These are phyloP conservation scores for Nomada flava DNA, from an alignment of 2,888 invertebrate species.

Conservation along the genomic window DNA sequence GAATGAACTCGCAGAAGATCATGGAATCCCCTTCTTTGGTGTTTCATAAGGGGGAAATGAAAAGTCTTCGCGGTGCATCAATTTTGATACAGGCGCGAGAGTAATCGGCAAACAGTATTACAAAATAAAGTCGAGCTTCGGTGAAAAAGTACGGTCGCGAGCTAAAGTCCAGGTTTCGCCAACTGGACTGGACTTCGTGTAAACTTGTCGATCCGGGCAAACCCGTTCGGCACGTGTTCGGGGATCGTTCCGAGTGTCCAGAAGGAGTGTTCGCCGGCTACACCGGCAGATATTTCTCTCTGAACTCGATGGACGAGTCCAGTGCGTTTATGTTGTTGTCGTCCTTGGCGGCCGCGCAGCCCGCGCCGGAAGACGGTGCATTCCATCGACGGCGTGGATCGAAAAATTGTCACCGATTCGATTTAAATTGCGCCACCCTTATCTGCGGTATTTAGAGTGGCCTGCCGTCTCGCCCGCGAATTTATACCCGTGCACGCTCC, in stretches of 20 bases:
- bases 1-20: too few species aligned
- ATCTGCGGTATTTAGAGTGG: conserved; percentile 57
- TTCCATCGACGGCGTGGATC: conserved; percentile 35
- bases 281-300: conserved; percentile 58
- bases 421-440: conserved; percentile 54
- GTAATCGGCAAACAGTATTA: background rate
- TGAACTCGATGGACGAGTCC: conserved; percentile 68
- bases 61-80: too few species aligned
- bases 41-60: too few species aligned
- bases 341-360: conserved; percentile 74
- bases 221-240: conserved; percentile 72
- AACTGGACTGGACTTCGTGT: conserved; percentile 38
- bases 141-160: conserved; percentile 47
- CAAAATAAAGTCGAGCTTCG: conserved; percentile 28
- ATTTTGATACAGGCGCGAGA: background rate
- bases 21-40: too few species aligned
- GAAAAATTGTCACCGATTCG: conserved; percentile 54
- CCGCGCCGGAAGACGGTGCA: conserved; percentile 64
- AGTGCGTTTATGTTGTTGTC: conserved; percentile 76
- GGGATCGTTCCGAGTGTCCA: conserved; percentile 64
- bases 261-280: conserved; percentile 55
- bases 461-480: conserved; percentile 24
- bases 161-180: conserved; percentile 14
- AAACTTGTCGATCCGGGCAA: conserved; percentile 62
- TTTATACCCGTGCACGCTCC: conserved; percentile 32